Percentiles rank a stretch among this genome's conserved stretches.
These are phyloP conservation scores for Otus scops DNA, from an alignment of 2,797 vertebrate species.

Conservation along the genomic window DNA sequence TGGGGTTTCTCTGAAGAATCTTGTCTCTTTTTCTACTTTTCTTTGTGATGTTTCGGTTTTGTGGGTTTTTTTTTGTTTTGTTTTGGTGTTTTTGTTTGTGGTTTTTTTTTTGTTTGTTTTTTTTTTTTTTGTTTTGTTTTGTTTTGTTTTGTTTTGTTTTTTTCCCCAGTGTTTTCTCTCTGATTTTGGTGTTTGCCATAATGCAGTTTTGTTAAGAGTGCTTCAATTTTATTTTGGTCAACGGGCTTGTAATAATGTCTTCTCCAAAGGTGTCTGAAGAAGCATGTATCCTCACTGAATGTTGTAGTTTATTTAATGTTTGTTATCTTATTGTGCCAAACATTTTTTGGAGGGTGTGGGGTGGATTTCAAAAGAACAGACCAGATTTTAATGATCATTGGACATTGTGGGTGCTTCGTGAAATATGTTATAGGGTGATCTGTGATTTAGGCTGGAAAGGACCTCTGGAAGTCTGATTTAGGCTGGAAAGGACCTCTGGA, in stretches of 20 bases:
- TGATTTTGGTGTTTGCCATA: not conserved
- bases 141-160: not conserved
- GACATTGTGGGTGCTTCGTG: not conserved
- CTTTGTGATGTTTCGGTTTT: not conserved
- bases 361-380: not conserved
- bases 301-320: not conserved
- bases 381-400: not conserved
- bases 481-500: not conserved
- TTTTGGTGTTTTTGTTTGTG: not conserved
- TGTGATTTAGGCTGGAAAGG: not conserved
- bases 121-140: too few relatives aligned
- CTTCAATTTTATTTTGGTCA: not conserved
- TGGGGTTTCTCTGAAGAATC: not conserved
- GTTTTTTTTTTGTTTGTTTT: not conserved
- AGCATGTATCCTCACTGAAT: not conserved
- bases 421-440: not conserved
- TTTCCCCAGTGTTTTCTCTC: not conserved
- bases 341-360: accelerated
- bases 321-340: not conserved
- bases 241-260: not conserved
- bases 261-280: not conserved
- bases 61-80: not conserved
- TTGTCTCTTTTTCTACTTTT: not conserved
- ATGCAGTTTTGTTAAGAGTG: not conserved
- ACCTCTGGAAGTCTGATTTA: not conserved